Evolutionary conservation across 1,140 invertebrate species (phyloP).

Genomic region (Monomorium pharaonis): DNA sequence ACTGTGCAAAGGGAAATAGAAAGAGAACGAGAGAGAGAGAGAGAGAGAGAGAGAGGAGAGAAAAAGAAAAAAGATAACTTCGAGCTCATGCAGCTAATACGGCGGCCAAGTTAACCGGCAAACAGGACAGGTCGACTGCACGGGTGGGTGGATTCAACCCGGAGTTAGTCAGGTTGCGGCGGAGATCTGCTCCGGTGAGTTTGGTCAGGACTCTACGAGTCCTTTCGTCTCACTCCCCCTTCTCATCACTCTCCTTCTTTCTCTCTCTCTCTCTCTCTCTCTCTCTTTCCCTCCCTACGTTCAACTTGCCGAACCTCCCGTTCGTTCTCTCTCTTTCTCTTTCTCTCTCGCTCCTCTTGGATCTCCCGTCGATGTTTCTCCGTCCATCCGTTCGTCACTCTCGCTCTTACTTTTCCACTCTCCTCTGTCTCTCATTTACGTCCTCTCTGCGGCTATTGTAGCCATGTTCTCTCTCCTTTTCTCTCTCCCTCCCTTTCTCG

Average conservation of each 20-base stretch:
- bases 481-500: background rate
- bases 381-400: constrained; percentile 45
- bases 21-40: background rate
- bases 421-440: constrained; percentile 9
- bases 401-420: constrained; percentile 30
- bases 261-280: background rate
- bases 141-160: constrained; percentile 65
- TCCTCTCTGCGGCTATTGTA: constrained; percentile 45
- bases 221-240: constrained; percentile 27
- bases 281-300: background rate
- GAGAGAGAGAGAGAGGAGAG: background rate
- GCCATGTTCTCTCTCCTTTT: background rate
- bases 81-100: constrained; percentile 55
- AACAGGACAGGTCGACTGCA: constrained; percentile 67
- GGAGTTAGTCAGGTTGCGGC: constrained; percentile 65
- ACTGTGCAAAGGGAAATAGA: background rate
- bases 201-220: constrained; percentile 56
- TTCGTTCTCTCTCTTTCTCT: background rate
- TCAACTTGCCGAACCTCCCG: constrained; percentile 14
- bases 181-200: constrained; percentile 68
- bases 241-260: background rate
- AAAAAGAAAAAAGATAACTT: background rate
- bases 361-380: background rate
- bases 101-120: constrained; percentile 59
- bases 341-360: background rate